Percentiles rank a stretch among this genome's conserved stretches.
These are phyloP conservation scores for Orchestia grillus DNA, from an alignment of 1,140 invertebrate species.

Conservation along the genomic window DNA sequence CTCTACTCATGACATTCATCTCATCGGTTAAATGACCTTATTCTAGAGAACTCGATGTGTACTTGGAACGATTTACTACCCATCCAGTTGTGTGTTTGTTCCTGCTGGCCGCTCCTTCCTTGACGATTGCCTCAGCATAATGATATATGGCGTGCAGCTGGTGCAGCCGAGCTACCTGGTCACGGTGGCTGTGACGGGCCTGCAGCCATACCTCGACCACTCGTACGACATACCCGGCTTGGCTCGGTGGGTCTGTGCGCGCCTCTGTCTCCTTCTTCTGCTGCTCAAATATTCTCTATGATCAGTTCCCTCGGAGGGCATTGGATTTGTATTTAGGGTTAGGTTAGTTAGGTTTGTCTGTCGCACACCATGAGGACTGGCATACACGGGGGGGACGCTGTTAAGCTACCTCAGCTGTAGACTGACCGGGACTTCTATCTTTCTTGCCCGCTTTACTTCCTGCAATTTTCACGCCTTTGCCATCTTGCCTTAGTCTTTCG, in stretches of 20 bases:
- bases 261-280: not conserved
- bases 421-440: no score
- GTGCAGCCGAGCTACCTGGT: constrained; percentile 75
- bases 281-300: no score
- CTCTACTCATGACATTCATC: not conserved
- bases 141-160: constrained; percentile 42
- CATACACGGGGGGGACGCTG: no score
- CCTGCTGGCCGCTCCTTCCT: not conserved
- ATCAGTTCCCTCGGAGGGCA: no score
- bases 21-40: not conserved
- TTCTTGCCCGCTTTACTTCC: no score
- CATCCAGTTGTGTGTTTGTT: not conserved
- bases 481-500: no score
- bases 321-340: no score
- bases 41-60: not conserved
- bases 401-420: no score
- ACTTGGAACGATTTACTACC: not conserved
- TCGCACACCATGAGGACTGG: no score
- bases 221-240: constrained; percentile 83
- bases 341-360: no score
- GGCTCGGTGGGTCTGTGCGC: constrained; percentile 75
- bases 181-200: constrained; percentile 83
- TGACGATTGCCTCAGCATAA: not conserved
- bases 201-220: constrained; percentile 79
- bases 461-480: no score